A percentile compares a stretch with the other conserved stretches of the same genome.
These are phyloP conservation scores for Prinia subflava DNA, from an alignment of 2,113 vertebrate species.

Conservation along the genomic window DNA sequence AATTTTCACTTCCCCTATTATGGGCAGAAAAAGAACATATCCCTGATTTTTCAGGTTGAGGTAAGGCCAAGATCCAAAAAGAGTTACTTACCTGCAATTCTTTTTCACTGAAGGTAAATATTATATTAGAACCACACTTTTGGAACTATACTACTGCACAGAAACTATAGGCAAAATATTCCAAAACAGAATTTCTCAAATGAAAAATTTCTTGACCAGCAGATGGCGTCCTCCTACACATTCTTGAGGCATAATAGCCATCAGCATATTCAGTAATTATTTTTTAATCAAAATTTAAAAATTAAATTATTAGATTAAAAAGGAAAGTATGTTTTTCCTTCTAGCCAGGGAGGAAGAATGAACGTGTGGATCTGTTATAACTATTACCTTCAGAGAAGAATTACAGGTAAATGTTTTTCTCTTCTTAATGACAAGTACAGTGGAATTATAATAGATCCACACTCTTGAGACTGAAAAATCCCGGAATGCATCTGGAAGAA, in stretches of 20 bases:
- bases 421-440: conserved; percentile 35
- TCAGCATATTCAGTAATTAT: background rate
- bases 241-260: background rate
- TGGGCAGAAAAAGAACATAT: background rate
- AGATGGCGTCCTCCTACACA: conserved; percentile 17
- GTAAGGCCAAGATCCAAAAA: background rate
- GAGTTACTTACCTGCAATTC: conserved; percentile 56
- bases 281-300: background rate
- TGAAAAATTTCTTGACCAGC: conserved; percentile 17
- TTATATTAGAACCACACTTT: conserved; percentile 60
- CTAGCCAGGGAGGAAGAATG: background rate
- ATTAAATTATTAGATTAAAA: background rate
- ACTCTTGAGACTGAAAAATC: conserved; percentile 17
- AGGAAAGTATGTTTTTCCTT: background rate
- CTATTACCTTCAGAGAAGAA: conserved; percentile 65
- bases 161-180: background rate
- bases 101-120: conserved; percentile 61
- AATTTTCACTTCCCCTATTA: background rate
- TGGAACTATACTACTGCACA: background rate
- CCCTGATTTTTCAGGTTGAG: background rate
- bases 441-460: conserved; percentile 49
- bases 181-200: background rate
- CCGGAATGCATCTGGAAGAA: conserved; percentile 23
- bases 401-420: conserved; percentile 58
- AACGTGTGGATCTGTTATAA: conserved; percentile 55